Percentiles rank a stretch among this genome's conserved stretches.
Evolutionary conservation across 2,888 invertebrate genomes (phyloP).

Genomic region (Myopa tessellatipennis): DNA sequence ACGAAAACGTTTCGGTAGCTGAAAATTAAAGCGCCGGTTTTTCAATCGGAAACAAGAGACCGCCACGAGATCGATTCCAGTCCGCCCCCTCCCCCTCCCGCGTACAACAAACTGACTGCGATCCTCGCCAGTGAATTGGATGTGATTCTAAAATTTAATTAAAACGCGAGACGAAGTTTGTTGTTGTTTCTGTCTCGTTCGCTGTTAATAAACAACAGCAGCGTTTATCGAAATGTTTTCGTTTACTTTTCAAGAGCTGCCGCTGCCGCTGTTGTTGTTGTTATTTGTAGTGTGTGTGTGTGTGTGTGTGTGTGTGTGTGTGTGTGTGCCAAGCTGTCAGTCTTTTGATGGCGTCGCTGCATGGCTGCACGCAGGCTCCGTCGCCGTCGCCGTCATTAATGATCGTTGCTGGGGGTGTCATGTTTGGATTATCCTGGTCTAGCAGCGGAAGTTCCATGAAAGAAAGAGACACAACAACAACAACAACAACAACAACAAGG

Average conservation of each 20-base stretch:
- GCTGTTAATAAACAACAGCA: neutral
- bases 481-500: conserved; percentile 32
- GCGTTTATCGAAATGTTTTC: neutral
- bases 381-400: neutral
- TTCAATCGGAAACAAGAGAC: too few species aligned
- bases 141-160: too few species aligned
- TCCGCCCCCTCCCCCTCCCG: neutral
- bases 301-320: neutral
- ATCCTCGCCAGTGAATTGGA: neutral
- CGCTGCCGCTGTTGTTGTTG: neutral
- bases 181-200: neutral
- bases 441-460: conserved; percentile 13
- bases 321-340: neutral
- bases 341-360: neutral
- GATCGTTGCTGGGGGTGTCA: conserved; percentile 34
- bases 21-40: too few species aligned
- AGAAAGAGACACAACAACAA: neutral
- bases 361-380: neutral
- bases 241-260: neutral
- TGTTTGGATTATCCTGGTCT: neutral
- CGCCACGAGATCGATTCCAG: neutral
- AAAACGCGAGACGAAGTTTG: too few species aligned
- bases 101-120: neutral
- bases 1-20: too few species aligned
- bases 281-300: neutral